Evolutionary conservation across 1,140 invertebrate species (phyloP).

Genomic region (Pseudoatta argentina): DNA sequence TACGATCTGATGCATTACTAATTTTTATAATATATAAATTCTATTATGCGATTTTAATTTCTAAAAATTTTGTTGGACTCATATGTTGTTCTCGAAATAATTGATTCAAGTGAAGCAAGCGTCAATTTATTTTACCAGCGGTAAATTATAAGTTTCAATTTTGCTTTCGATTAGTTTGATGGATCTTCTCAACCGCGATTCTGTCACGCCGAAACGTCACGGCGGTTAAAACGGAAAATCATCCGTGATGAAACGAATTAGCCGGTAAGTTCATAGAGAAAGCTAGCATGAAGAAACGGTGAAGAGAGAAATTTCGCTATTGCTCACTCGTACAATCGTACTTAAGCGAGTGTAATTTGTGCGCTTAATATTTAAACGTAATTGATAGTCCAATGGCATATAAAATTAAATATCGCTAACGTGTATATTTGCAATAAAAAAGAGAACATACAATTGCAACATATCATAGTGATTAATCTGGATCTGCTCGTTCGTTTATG

Average conservation of each 20-base stretch:
- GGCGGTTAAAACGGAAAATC: slow-evolving; percentile 53
- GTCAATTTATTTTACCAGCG: not conserved
- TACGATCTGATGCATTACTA: too few species aligned
- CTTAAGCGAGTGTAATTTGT: not conserved
- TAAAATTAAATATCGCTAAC: not conserved
- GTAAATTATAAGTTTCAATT: slow-evolving; percentile 30
- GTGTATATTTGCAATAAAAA: not conserved
- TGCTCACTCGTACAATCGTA: not conserved
- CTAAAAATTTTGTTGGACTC: not conserved
- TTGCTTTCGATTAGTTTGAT: slow-evolving; percentile 38
- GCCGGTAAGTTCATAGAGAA: slow-evolving; percentile 8
- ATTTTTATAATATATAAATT: not conserved
- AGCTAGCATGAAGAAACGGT: not conserved
- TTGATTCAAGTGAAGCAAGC: not conserved
- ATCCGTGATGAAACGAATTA: slow-evolving; percentile 55
- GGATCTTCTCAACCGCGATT: slow-evolving; percentile 19
- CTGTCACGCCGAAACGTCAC: slow-evolving; percentile 7
- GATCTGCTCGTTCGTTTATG: not conserved
- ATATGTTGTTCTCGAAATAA: slow-evolving; percentile 8
- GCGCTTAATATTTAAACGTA: not conserved
- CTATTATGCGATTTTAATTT: not conserved
- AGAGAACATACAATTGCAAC: not conserved
- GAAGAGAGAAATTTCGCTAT: not conserved
- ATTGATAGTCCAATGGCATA: not conserved
- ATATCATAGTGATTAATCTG: slow-evolving; percentile 14